A percentile compares a stretch with the other conserved stretches of the same genome.
Evolutionary conservation across 1,140 invertebrate genomes (phyloP).

Genomic region (Muscidifurax raptorellus): DNA sequence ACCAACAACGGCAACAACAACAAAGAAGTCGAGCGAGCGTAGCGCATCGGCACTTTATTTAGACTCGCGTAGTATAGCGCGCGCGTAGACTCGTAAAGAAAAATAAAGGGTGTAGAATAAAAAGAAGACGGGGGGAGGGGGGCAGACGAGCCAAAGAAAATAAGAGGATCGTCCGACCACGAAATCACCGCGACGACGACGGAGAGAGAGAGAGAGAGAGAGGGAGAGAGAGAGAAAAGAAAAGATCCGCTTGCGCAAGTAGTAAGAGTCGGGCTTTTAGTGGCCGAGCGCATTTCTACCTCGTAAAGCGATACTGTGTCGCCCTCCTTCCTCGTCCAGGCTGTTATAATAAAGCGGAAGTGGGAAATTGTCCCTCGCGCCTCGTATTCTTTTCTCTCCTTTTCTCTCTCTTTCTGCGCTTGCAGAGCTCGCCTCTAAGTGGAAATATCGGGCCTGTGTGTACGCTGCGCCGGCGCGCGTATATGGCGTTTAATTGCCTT

Average conservation of each 20-base stretch:
- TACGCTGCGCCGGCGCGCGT: not conserved
- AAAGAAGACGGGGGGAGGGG: conserved; percentile 1
- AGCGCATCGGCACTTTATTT: conserved; percentile 31
- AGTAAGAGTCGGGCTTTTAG: conserved; percentile 34
- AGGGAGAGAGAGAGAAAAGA: conserved; percentile 8
- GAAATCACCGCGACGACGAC: conserved; percentile 42
- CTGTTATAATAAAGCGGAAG: conserved; percentile 62
- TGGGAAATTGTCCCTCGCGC: conserved; percentile 57
- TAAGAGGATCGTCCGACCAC: conserved; percentile 42
- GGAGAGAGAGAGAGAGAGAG: not conserved
- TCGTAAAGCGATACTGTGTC: conserved; percentile 61
- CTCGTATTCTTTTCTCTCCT: conserved; percentile 49
- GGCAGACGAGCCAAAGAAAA: conserved; percentile 49
- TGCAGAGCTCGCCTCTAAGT: not conserved
- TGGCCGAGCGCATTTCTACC: conserved; percentile 36
- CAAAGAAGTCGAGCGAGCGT: not conserved
- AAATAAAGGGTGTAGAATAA: conserved; percentile 18
- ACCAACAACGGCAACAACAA: not conserved
- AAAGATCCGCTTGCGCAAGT: not conserved
- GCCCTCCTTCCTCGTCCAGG: conserved; percentile 3
- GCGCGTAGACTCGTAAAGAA: conserved; percentile 12
- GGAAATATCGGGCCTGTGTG: not conserved
- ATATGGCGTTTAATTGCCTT: not conserved
- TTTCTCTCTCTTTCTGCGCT: not conserved
- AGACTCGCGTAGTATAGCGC: not conserved